Evolutionary conservation across 1,140 invertebrate genomes (phyloP).

Genomic region (Cyphomyrmex costatus): DNA sequence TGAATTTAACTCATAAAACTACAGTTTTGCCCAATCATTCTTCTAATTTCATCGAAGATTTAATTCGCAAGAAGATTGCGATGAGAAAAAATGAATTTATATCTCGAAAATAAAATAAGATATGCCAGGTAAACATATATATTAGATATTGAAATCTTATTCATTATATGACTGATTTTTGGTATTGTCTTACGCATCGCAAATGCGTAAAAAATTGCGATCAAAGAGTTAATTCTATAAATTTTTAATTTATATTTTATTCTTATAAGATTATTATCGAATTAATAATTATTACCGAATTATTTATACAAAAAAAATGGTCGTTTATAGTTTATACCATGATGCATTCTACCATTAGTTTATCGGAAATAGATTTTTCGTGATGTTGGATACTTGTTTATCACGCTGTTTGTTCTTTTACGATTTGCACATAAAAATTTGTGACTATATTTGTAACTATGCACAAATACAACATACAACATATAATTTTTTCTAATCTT

Average conservation of each 20-base stretch:
- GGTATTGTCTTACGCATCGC: conserved; percentile 1
- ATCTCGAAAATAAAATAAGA: conserved; percentile 28
- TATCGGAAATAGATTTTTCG: conserved; percentile 7
- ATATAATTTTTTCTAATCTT: conserved; percentile 75
- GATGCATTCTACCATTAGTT: conserved; percentile 27
- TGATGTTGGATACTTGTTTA: conserved; percentile 44
- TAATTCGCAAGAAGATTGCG: conserved; percentile 14
- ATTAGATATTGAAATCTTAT: conserved; percentile 67
- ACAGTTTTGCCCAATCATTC: conserved; percentile 9
- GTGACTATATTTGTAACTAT: conserved; percentile 77
- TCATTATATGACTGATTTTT: conserved; percentile 48
- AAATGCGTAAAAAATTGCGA: background rate
- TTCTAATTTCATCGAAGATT: conserved; percentile 3
- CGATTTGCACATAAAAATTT: conserved; percentile 77
- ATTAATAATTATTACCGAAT: background rate
- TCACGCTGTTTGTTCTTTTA: conserved; percentile 35
- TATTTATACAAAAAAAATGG: background rate
- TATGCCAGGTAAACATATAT: conserved; percentile 51
- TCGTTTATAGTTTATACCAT: background rate
- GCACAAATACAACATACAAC: conserved; percentile 77
- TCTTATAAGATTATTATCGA: background rate
- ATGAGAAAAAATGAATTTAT: conserved; percentile 13
- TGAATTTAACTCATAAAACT: conserved; percentile 17
- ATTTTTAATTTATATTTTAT: conserved; percentile 7
- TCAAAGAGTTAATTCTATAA: background rate